phyloP scores from a whole-genome alignment of 2,888 invertebrate species.

The Drosophila quasianomalipes region DNA sequence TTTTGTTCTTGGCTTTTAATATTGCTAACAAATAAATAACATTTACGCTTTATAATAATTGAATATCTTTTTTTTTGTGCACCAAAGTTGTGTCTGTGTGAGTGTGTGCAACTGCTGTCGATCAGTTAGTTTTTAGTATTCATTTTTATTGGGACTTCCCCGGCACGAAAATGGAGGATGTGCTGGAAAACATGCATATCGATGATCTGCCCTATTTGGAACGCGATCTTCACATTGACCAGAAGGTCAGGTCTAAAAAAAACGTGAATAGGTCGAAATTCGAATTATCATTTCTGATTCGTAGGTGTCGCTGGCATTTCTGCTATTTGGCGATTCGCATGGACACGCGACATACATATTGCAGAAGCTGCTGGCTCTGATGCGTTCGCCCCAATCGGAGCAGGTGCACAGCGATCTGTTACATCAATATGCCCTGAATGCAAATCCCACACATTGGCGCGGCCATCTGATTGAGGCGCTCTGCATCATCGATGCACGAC shows the following conservation, averaged over 20 bases:
- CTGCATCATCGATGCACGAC: constrained; percentile 85
- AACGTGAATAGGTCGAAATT: background rate
- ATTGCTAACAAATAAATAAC: background rate
- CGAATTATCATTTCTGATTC: background rate
- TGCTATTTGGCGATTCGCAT: constrained; percentile 80
- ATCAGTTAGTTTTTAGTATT: background rate
- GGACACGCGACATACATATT: constrained; percentile 72
- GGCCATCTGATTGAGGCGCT: constrained; percentile 86
- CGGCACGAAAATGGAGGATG: constrained; percentile 20
- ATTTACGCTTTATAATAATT: background rate
- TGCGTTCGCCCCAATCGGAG: constrained; percentile 17
- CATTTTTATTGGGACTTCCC: constrained; percentile 48
- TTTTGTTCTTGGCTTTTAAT: constrained; percentile 6
- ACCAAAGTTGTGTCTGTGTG: background rate
- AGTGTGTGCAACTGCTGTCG: background rate
- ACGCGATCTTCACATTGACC: constrained; percentile 85
- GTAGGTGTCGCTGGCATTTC: constrained; percentile 81
- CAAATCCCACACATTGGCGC: constrained; percentile 84
- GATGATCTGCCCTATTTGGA: constrained; percentile 85
- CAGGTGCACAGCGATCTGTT: constrained; percentile 61
- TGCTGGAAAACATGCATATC: constrained; percentile 56
- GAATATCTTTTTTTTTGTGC: background rate
- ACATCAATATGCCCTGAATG: constrained; percentile 72
- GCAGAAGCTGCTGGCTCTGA: constrained; percentile 78
- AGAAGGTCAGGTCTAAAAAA: constrained; percentile 82